phyloP scores from a whole-genome alignment of 1,140 invertebrate genomes.

The Lucilia cuprina region DNA sequence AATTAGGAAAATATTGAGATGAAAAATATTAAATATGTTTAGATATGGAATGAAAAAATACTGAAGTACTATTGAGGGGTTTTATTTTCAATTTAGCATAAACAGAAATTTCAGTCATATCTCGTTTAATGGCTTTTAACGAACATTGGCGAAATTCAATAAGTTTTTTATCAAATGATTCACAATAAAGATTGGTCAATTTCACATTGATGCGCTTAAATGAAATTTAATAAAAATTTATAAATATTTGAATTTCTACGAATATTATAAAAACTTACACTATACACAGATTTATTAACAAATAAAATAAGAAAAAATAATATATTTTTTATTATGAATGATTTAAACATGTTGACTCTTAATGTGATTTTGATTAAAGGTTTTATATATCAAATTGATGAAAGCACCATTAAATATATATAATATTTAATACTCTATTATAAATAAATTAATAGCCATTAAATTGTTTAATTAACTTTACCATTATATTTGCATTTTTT shows the following conservation, averaged over 20 bases:
- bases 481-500: too few relatives aligned
- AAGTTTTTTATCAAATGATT: slow-evolving; percentile 19
- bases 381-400: too few relatives aligned
- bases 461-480: too few relatives aligned
- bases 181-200: slow-evolving; percentile 35
- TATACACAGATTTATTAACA: neutral
- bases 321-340: neutral
- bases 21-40: neutral
- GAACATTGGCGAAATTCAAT: neutral
- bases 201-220: neutral
- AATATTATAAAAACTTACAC: neutral
- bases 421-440: too few relatives aligned
- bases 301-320: neutral
- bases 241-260: neutral
- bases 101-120: slow-evolving; percentile 33
- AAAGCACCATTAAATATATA: too few relatives aligned
- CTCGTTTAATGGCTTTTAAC: slow-evolving; percentile 37
- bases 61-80: slow-evolving; percentile 37
- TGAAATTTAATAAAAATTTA: neutral
- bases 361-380: too few relatives aligned
- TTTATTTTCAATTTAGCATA: slow-evolving; percentile 9
- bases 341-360: neutral
- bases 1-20: neutral
- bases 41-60: neutral
- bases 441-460: too few relatives aligned